Evolutionary conservation across 2,888 invertebrate genomes (phyloP).

Genomic region (Ptychoptera contaminata): DNA sequence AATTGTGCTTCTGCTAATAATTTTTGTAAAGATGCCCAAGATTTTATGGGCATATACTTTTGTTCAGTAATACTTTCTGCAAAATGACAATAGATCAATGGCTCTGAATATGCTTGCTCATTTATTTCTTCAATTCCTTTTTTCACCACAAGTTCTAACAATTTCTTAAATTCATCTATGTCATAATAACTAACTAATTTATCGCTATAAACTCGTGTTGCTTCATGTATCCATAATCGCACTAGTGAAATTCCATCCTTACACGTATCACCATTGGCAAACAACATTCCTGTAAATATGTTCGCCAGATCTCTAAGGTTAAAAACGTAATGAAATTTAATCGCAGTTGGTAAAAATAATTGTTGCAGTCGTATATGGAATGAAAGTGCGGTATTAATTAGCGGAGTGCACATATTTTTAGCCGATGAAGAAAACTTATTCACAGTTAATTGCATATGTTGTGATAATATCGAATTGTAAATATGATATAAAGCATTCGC

Average conservation of each 20-base stretch:
- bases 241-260: conserved; percentile 48
- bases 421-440: conserved; percentile 47
- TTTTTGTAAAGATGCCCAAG: conserved; percentile 56
- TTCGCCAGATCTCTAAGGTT: conserved; percentile 86
- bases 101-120: conserved; percentile 58
- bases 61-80: conserved; percentile 64
- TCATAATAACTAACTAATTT: conserved; percentile 72
- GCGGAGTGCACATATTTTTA: conserved; percentile 35
- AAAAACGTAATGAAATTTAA: conserved; percentile 91
- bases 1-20: conserved; percentile 66
- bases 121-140: conserved; percentile 67
- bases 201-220: conserved; percentile 79
- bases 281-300: conserved; percentile 85
- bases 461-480: conserved; percentile 64
- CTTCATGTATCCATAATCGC: conserved; percentile 82
- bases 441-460: conserved; percentile 49
- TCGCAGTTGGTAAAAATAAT: conserved; percentile 79
- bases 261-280: conserved; percentile 59
- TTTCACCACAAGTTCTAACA: conserved; percentile 61
- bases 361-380: conserved; percentile 61
- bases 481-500: conserved; percentile 65
- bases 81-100: conserved; percentile 82
- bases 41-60: conserved; percentile 69
- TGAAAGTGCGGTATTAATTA: conserved; percentile 57
- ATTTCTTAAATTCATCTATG: conserved; percentile 55